Base-by-base conservation (phyloP, 2,797 vertebrate genomes). In the Distichodus sexfasciatus region DNA sequence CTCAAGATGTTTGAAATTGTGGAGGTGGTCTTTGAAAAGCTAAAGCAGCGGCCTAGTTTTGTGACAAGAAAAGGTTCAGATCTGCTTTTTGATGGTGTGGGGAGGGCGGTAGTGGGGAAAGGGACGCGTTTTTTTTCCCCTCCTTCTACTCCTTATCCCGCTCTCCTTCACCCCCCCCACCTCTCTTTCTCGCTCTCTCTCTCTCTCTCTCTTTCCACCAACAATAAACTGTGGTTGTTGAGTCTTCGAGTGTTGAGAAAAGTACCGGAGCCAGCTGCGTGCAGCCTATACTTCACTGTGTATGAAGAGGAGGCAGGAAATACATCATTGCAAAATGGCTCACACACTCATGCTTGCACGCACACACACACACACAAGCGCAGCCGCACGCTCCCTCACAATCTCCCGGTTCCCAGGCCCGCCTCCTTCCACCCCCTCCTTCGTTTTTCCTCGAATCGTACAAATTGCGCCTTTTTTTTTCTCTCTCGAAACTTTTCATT, bases 401-500 rank as follows among this genome's bases (percentile, higher is more conserved):
- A 35, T 36, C 69, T 76, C 53, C 72, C 74, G 53, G 60, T 72
- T 68, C 63, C 53, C 65, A 57, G 43, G n/a, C 70, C 61, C 69
- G 61, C 71, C 71, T 72, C 66, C 60, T 70, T 72, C 66, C 60
- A 53, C 62, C 67, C 78, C 74, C 79, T 76, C 64, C 68, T n/a
- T n/a, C n/a, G n/a, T n/a, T 74, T 79, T 76, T 71, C 63, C 82
- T 89, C 84, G 87, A 84, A 89, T 91, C 89, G 87, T 88, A 91
- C 86, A 90, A 89, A 91, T 90, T 91, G 87, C 86, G 86, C 89
- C 89, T n/a, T n/a, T n/a, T n/a, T n/a, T n/a, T n/a, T n/a, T n/a
- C n/a, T n/a, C n/a, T n/a, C 90, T 91, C 88, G 81, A 90, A 87
- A 92, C 90, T 89, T 91, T 89, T 91, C 90, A 92, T 91, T 92